Evolutionary conservation across 2,797 vertebrate species (phyloP).

Genomic region (Buceros bicornis): DNA sequence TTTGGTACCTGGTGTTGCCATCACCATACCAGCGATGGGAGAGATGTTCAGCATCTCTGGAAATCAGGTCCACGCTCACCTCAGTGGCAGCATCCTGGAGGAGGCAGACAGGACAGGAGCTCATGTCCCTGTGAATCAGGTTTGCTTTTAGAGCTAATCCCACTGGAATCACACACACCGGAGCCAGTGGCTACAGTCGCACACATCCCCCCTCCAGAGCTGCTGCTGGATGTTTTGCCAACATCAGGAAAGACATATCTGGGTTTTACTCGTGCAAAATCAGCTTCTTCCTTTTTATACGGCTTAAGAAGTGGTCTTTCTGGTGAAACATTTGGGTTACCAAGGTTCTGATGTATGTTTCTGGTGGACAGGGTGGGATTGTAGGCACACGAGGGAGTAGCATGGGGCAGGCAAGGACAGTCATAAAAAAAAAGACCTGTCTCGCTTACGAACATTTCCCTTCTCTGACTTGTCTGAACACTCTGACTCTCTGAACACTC

Average conservation of each 20-base stretch:
- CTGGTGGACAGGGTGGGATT: not conserved
- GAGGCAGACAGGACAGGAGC: fast-evolving
- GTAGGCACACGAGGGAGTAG: not conserved
- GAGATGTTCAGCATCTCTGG: not conserved
- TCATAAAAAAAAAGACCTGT: not conserved
- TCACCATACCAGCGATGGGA: fast-evolving
- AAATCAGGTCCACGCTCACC: not conserved
- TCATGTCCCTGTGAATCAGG: not conserved
- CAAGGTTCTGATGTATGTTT: not conserved
- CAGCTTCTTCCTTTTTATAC: not conserved
- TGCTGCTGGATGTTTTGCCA: not conserved
- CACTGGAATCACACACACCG: not conserved
- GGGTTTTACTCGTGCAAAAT: not conserved
- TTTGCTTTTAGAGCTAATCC: not conserved
- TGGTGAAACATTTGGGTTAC: not conserved
- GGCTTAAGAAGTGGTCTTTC: not conserved
- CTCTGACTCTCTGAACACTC: not conserved
- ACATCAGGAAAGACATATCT: not conserved
- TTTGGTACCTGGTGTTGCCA: not conserved
- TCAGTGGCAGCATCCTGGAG: not conserved
- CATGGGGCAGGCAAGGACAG: not conserved
- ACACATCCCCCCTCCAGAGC: not conserved
- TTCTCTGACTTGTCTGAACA: not conserved
- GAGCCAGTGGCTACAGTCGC: not conserved
- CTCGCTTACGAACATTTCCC: not conserved